Percentiles rank a stretch among this genome's conserved stretches.
Conservation (phyloP, 2,888 invertebrate genomes). For the Orchestes rusci region DNA sequence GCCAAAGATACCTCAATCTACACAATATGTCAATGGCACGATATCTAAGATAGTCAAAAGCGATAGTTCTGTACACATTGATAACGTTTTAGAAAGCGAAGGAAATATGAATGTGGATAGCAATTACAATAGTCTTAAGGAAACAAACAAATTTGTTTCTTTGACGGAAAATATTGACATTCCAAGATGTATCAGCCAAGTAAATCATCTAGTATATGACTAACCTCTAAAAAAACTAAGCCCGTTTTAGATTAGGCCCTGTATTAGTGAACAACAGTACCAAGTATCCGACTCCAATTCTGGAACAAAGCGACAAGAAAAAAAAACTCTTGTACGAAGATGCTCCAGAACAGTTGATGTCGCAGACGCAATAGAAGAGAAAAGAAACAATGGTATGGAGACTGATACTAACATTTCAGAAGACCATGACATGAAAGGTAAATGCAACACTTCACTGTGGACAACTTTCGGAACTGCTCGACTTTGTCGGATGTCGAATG, state of each 20-base stretch:
- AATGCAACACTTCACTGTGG: too few relatives aligned
- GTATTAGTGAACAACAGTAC: slow-evolving; percentile 14
- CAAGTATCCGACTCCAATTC: slow-evolving; percentile 19
- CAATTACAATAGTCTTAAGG: slow-evolving; percentile 32
- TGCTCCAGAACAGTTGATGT: slow-evolving; percentile 20
- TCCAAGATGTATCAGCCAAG: slow-evolving; percentile 16
- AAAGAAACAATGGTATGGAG: slow-evolving; percentile 20
- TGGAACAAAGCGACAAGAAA: slow-evolving; percentile 12
- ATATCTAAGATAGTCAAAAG: slow-evolving; percentile 16
- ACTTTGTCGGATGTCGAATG: too few relatives aligned
- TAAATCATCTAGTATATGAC: too few relatives aligned
- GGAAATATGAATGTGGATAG: slow-evolving; percentile 25
- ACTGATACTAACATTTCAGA: slow-evolving; percentile 13
- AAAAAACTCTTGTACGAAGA: slow-evolving; percentile 30
- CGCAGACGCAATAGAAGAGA: slow-evolving; percentile 22
- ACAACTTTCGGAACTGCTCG: too few relatives aligned
- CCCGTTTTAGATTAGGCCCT: slow-evolving; percentile 14
- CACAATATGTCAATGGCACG: slow-evolving; percentile 29
- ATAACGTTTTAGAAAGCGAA: slow-evolving; percentile 25
- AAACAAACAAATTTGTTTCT: slow-evolving; percentile 23
- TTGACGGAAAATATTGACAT: slow-evolving; percentile 25
- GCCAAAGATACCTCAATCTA: slow-evolving; percentile 8
- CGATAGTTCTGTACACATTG: slow-evolving; percentile 21
- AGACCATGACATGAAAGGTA: too few relatives aligned
- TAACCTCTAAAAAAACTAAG: too few relatives aligned